Base-by-base conservation (phyloP, 2,797 vertebrate species). In the Cetoscarus ocellatus region DNA sequence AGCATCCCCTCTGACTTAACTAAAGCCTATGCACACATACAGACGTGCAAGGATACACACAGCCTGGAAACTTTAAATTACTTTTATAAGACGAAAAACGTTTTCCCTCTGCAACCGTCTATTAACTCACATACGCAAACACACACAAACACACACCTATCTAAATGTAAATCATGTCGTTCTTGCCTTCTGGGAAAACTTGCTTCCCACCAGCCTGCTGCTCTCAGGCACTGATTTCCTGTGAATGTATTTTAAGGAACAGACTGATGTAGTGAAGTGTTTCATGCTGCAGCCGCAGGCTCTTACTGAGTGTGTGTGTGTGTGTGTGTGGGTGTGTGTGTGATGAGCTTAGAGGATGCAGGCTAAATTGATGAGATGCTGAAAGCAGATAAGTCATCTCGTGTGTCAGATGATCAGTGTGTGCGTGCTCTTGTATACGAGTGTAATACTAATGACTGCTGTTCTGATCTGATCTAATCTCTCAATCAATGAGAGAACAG, bases 121-220 rank as follows among this genome's bases (percentile, higher is more conserved):
- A 48, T 67, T 61, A 56, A 62, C 56, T 56, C 61, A 75, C 65
- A 63, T 35, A 67, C 19, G 43, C 54, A 45, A 3, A 61, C 35
- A 78, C 34, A 64, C 59, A 75, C 73, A 66, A 11, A 80, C 66
- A 82, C 44, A 75, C 50, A 70, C 45, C 82, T 84, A 86, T 91
- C 88, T 91, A 90, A 90, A 91, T 91, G 89, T 87, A 91, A 92
- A 90, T 92, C 73, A 81, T 79, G 58, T 65, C 68, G 77, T 83
- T 70, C 75, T 70, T 67, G 50, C 72, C 85, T 73, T 68, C 54
- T 57, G 83, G 76, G 75, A 81, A 71, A 79, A 80, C 69, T 49
- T 79, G 48, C 59, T 66, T 74, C 71, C 70, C 67, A 51, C 67
- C 58, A 61, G 63, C 45, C 55, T 58, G 73, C 61, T 49, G 82